Evolutionary conservation across 1,140 invertebrate genomes (phyloP), one percentile per base, ranked within the genome.

Genomic region (Limonius californicus): DNA sequence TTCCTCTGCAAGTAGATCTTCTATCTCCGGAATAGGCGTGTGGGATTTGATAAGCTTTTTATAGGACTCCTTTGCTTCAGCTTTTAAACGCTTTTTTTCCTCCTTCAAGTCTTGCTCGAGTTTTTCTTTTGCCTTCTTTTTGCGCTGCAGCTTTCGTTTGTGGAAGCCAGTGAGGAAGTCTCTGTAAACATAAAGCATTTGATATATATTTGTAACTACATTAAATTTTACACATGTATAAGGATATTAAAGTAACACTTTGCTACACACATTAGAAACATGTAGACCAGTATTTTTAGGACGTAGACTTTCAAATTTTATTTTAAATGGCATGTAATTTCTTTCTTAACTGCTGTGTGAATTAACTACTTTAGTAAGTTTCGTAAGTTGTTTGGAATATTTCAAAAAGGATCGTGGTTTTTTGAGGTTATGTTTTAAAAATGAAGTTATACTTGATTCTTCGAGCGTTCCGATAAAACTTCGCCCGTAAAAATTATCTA

Each of bases 101-200:
- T 87, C 85, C 76, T 90, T 90, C 2, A 90, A 72, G 68, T 85
- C 81, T 59, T 81, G 76, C 66, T 89, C 80, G 19, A 90, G 74
- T 68, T 89, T 80, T 67, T 88, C 84, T 71, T 87, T 81, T 0
- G 88, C 88, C 68, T 86, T 85, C 67, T 86, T 84, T 64, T 85
- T 84, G 58, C 89, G 79, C 72, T 89, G 83, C 15, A 89, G 68
- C 73, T 91, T 91, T 64, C 89, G 77, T 76, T 90, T 90, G 42
- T 82, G 87, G 77, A 91, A 91, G 4, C 89, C 89, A 59, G 84
- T 85, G 27, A 91, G 76, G 73, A 88, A 91, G 35, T 90, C 87
- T 75, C 86, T 86, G 63, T 30, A 66, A 61, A 54, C 57, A 61
- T 60, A 23, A 54, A 56, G 14, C 14, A 53, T 45, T 30, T 55